Base-by-base conservation (phyloP, 2,797 vertebrate species). In the Discoglossus pictus region DNA sequence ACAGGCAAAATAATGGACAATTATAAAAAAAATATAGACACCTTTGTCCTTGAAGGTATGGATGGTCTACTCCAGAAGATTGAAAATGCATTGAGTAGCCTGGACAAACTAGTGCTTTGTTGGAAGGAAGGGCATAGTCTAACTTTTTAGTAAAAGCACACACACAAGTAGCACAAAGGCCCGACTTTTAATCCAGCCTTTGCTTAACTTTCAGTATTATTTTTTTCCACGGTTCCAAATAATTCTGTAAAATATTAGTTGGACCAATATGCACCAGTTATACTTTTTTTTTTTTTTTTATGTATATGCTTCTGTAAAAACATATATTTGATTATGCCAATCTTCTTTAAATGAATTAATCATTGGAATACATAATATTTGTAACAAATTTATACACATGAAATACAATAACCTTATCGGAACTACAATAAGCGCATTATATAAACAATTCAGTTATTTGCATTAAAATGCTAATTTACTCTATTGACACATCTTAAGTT, bases 231-330 rank as follows among this genome's bases (percentile, higher is more conserved):
- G 84, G 81, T 82, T 81, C 80, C 79, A 83, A 79, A 65, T 76
- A 74, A 70, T 76, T 62, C 1, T 77, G 78, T 76, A 79, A 76
- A 61, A 72, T 80, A 86, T 77, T 79, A 78, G 76, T 75, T 77
- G 83, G 83, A 86, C 84, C 81, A 84, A 75, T 78, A 87, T 74
- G 73, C 77, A 81, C 83, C 77, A 80, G 74, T 75, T 66, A 76
- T 84, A 81, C 79, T 85, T 81, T 86, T 86, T 86, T 86, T 51
- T 80, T 76, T 23, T 84, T 77, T 73, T 74, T 78, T 79, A 62
- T 78, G 23, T 52, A 66, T 79, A 82, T 64, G 47, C 65, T 75
- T 70, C 65, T 68, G 18, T 73, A 69, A 47, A 61, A n/a, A 72
- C 55, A 27, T 76, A 74, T 84, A 81, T 56, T 73, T 71, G 21